phyloP scores from a whole-genome alignment of 2,797 vertebrate genomes.

The Enteromius paludinosus region DNA sequence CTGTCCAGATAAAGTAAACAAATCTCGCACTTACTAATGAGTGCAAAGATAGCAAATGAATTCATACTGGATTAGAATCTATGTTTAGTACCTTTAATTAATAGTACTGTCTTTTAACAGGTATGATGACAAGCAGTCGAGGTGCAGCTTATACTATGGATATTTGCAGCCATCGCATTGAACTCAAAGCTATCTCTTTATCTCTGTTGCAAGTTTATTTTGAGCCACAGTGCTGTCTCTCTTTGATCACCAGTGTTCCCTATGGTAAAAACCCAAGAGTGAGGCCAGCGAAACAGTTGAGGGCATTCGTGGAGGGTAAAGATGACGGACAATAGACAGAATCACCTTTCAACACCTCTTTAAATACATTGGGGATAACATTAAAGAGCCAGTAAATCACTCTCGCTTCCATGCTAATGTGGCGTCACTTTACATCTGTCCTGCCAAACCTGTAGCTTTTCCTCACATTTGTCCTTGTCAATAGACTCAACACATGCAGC shows the following conservation, averaged over 20 bases:
- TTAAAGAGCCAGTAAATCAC: constrained; percentile 48
- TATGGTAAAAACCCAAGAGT: constrained; percentile 24
- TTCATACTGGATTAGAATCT: neutral
- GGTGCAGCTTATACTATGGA: constrained; percentile 1
- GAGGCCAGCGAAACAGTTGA: constrained; percentile 29
- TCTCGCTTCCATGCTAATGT: constrained; percentile 17
- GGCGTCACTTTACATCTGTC: constrained; percentile 18
- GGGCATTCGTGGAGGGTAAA: constrained; percentile 36
- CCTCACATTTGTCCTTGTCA: constrained; percentile 20
- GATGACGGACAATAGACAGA: constrained; percentile 45
- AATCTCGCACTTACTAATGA: neutral
- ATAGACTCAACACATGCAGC: neutral
- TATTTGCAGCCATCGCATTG: constrained; percentile 8
- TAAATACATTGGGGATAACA: constrained; percentile 54
- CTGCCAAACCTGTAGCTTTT: constrained; percentile 22
- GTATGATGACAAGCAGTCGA: neutral
- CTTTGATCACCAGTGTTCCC: constrained; percentile 44
- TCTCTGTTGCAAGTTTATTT: constrained; percentile 41
- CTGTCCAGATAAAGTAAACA: neutral
- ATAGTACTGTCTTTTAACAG: neutral
- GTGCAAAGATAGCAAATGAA: neutral
- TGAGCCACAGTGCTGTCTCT: constrained; percentile 17
- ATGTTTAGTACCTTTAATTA: constrained; percentile 14
- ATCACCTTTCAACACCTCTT: constrained; percentile 47
- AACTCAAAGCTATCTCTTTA: constrained; percentile 39